Conservation (phyloP, 2,888 invertebrate genomes). For the Chelonus formosanus region DNA sequence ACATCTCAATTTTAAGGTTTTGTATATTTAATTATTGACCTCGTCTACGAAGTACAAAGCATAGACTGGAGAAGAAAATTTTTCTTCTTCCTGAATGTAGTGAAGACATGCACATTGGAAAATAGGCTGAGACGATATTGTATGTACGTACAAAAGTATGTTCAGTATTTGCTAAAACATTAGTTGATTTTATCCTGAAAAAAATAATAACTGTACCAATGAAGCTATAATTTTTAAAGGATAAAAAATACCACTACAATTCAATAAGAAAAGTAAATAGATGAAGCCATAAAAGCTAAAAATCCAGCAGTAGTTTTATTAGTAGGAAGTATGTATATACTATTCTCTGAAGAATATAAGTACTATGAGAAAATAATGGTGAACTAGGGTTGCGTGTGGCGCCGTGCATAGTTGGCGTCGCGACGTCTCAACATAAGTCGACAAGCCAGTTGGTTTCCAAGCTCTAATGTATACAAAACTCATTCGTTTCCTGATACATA, state of each 20-base stretch:
- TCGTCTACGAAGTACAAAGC: too few species aligned
- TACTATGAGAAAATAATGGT: slow-evolving; percentile 48
- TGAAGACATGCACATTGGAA: too few species aligned
- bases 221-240: not conserved
- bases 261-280: not conserved
- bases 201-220: too few species aligned
- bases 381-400: slow-evolving; percentile 62
- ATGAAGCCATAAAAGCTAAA: not conserved
- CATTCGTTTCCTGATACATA: slow-evolving; percentile 5
- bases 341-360: slow-evolving; percentile 23
- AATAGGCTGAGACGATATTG: too few species aligned
- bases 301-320: slow-evolving; percentile 5
- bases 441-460: slow-evolving; percentile 24
- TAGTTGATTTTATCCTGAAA: too few species aligned
- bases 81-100: too few species aligned
- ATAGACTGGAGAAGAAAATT: too few species aligned
- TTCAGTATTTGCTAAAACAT: too few species aligned
- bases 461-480: slow-evolving; percentile 20
- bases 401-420: slow-evolving; percentile 60
- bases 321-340: not conserved
- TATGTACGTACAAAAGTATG: too few species aligned
- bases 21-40: too few species aligned
- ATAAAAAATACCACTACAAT: not conserved
- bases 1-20: too few species aligned
- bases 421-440: slow-evolving; percentile 57